Percentiles rank a stretch among this genome's conserved stretches.
phyloP scores from a whole-genome alignment of 2,113 vertebrate species.

The Athene cunicularia region DNA sequence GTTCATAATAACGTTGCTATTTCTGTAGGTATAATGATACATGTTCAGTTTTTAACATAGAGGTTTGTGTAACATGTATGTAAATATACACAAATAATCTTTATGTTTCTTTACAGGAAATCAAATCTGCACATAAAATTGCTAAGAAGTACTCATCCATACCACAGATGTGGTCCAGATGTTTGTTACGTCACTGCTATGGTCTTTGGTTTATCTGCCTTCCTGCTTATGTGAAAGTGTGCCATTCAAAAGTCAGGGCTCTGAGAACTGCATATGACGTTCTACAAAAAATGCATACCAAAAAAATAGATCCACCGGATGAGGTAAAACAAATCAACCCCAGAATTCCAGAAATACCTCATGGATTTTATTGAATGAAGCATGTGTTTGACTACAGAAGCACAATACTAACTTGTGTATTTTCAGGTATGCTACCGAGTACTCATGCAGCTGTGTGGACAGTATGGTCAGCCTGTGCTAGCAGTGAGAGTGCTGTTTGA shows the following conservation, averaged over 20 bases:
- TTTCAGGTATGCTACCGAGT: constrained; percentile 95
- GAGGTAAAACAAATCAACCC: constrained; percentile 78
- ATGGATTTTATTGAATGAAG: rapidly evolving
- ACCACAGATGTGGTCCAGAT: constrained; percentile 98
- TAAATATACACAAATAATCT: not conserved
- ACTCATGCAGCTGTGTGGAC: constrained; percentile 95
- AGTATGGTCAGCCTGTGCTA: constrained; percentile 95
- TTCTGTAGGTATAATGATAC: not conserved
- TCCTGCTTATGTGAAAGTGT: constrained; percentile 88
- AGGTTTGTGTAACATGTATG: not conserved
- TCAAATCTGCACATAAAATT: constrained; percentile 93
- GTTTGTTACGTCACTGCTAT: constrained; percentile 92
- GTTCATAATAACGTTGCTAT: not conserved
- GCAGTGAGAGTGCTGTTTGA: constrained; percentile 95
- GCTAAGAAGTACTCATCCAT: constrained; percentile 93
- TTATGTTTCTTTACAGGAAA: constrained; percentile 82
- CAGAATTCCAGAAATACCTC: rapidly evolving
- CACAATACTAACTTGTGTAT: not conserved
- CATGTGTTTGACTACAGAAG: not conserved
- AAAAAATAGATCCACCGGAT: constrained; percentile 93
- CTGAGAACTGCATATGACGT: constrained; percentile 93
- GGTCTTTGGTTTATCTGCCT: constrained; percentile 99
- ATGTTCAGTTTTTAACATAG: not conserved
- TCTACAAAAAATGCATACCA: constrained; percentile 93
- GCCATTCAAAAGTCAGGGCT: constrained; percentile 95